Conservation (phyloP, 30 jellyfish, hydroid and myxozoan genomes). For the Aurelia sp. region DNA sequence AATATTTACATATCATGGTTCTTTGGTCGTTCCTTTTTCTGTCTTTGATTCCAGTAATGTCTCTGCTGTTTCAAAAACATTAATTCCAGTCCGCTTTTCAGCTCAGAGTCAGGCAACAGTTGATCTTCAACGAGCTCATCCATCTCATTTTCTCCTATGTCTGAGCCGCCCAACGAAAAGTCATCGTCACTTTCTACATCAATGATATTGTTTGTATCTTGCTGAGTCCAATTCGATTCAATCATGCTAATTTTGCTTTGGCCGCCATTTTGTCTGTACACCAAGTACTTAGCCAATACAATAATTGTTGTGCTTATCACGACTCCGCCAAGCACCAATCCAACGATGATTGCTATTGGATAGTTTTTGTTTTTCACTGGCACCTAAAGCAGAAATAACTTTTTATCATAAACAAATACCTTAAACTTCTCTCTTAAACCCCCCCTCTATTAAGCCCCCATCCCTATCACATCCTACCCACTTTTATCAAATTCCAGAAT, state of each 20-base stretch:
- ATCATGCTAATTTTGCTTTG: slow-evolving; percentile 19
- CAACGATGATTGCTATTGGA: slow-evolving; percentile 86
- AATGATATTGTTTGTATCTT: slow-evolving; percentile 39
- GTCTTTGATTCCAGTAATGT: slow-evolving; percentile 92
- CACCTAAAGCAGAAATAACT: slow-evolving; percentile 51
- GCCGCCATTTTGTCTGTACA: slow-evolving; percentile 31
- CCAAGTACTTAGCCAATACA: slow-evolving; percentile 69
- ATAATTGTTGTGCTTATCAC: slow-evolving; percentile 83
- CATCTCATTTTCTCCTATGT: slow-evolving; percentile 76
- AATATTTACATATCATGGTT: slow-evolving; percentile 45
- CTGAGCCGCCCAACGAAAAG: slow-evolving; percentile 69
- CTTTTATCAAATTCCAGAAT: no score
- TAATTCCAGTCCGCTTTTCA: slow-evolving; percentile 88
- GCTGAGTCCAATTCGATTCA: slow-evolving; percentile 72
- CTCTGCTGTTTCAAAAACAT: slow-evolving; percentile 90
- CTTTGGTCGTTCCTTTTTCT: slow-evolving; percentile 53
- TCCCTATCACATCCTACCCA: no score
- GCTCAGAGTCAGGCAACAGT: slow-evolving; percentile 88
- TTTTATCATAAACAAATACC: not conserved
- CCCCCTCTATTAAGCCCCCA: no score
- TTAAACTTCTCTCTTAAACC: no score
- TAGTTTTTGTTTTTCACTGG: slow-evolving; percentile 76
- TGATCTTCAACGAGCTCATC: slow-evolving; percentile 95
- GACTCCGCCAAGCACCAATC: slow-evolving; percentile 88
- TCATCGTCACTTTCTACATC: slow-evolving; percentile 69